Evolutionary conservation across 2,113 vertebrate genomes (phyloP).

Genomic region (Pedetes capensis): DNA sequence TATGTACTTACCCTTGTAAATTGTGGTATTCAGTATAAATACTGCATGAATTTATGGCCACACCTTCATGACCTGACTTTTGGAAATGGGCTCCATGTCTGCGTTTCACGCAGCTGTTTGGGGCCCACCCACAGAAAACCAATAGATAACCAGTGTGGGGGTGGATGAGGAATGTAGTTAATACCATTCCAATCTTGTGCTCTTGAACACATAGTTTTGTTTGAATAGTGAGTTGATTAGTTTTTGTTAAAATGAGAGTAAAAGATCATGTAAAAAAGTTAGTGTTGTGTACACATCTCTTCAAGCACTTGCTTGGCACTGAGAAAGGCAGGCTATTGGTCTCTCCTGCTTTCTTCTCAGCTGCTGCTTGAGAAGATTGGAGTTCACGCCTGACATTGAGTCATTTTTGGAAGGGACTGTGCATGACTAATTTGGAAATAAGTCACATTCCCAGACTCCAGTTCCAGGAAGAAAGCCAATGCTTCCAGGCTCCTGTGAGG

Average conservation of each 20-base stretch:
- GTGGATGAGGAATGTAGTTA: neutral
- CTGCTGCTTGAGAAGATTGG: neutral
- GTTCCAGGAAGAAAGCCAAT: neutral
- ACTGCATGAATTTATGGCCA: constrained; percentile 20
- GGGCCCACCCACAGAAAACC: constrained; percentile 30
- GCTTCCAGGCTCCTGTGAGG: neutral
- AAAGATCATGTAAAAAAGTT: neutral
- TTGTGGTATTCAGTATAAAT: neutral
- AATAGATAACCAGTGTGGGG: neutral
- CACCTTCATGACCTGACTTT: constrained; percentile 18
- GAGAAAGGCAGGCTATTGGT: neutral
- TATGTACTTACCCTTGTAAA: neutral
- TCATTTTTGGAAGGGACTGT: neutral
- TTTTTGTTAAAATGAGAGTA: constrained; percentile 21
- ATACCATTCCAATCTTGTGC: neutral
- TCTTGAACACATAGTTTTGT: neutral
- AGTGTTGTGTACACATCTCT: neutral
- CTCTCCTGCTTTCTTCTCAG: neutral
- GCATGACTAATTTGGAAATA: neutral
- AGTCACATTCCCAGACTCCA: neutral
- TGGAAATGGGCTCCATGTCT: constrained; percentile 38
- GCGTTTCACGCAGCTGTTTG: constrained; percentile 38
- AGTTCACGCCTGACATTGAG: neutral
- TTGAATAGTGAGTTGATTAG: constrained; percentile 27
- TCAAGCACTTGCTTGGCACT: neutral